Evolutionary conservation across 2,888 invertebrate genomes (phyloP), one percentile per base, ranked within the genome.

Genomic region (Ennomos erosarius): DNA sequence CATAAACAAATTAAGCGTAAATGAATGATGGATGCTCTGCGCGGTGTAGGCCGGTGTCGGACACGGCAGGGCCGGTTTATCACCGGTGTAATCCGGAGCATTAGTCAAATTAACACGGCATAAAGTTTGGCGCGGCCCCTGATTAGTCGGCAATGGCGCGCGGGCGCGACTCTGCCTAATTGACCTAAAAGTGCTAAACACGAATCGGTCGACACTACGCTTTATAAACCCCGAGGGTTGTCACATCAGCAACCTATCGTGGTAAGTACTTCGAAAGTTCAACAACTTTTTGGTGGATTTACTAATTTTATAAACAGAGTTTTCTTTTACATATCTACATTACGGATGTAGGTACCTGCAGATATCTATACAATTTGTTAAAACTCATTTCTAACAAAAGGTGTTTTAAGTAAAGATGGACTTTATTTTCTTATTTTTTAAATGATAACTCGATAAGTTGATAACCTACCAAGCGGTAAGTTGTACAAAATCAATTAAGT

Each of bases 31-130:
- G 79, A 80, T 76, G 75, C 67, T 57, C 68, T 54, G 56, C 60
- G 67, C 70, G 70, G 77, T 74, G 78, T 78, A 73, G 73, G 72
- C 65, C 65, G 69, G 75, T 74, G 75, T 77, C 69, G 70, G 78
- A 76, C 78, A 75, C 69, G 82, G 73, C 74, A 74, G 68, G 46
- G 78, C 75, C 76, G 80, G 84, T 84, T 84, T 87, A 88, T 82
- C 84, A 82, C 79, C 74, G 74, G 83, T 82, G 81, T 81, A 79
- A 83, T 81, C 85, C 84, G 81, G 78, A 78, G 78, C 92, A 92
- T 92, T 92, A 91, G 90, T 92, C 92, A 92, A 92, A 92, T 92
- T 92, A 92, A 92, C 92, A 92, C 90, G 86, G 86, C 81, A 87
- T 91, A 92, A 91, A 90, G 85, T 85, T 84, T 81, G 89, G 85